Evolutionary conservation across 2,888 invertebrate species (phyloP), one percentile per base, ranked within the genome.

Genomic region (Xylophagus ater): DNA sequence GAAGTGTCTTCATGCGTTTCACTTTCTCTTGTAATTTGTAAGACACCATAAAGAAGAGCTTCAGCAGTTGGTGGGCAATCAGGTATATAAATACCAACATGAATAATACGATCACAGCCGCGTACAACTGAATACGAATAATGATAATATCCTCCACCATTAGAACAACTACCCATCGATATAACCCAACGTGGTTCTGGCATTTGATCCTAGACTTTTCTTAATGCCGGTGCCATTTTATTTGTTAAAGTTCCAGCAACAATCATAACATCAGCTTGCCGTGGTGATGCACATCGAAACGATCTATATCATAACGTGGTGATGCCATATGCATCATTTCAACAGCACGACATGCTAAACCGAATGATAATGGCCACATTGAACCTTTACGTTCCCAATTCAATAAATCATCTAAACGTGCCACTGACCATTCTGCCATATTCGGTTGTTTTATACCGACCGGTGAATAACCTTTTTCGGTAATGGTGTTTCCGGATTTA

Each of bases 301-400:
- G 81, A 75, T 98, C 97, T 96, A 99, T 97, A 62, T 98, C 98
- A 59, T 98, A 98, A 51, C 98, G 74, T 3, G 98, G 96, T 21
- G 96, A 97, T 49, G 98, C 97, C 40, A 97, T 92, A 70, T 98
- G 97, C 96, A 97, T 97, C 97, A 97, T 97, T 69, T 97, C 97
- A 4, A 98, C 96, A 47, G 97, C 97, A 69, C 97, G 97, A 57
- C 97, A 98, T 2, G 97, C 97, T 53, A 97, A 67, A 44, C 98
- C 98, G 66, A 98, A 99, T 7, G 98, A 97, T 66, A 98, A 70
- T 0, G 98, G 98, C 98, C 98, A 99, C 20, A 99, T 65, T 0
- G 98, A 98, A 55, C 81, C 81, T 65, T 90, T 92, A 43, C 92
- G 74, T 32, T 88, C 92, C 90, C 90, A 97, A 67, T 96, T 96